A percentile compares a stretch with the other conserved stretches of the same genome.
Conservation (phyloP, 2,888 invertebrate species). For the Pherbina coryleti region DNA sequence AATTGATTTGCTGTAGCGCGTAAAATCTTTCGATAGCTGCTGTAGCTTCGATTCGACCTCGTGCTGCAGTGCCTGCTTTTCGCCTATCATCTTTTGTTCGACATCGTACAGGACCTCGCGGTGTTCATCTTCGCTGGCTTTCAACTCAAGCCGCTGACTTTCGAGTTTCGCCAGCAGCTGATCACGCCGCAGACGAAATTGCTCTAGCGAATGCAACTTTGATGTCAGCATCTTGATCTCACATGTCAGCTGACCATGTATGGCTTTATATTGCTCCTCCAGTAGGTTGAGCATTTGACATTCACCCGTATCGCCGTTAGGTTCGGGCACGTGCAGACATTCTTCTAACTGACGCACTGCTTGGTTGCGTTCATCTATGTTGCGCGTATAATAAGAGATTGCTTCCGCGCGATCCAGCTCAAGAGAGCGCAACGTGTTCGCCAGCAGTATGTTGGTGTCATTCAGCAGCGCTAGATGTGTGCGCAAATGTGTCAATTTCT, state of each 20-base stretch:
- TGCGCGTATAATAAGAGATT: not conserved
- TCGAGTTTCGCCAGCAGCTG: not conserved
- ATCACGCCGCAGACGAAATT: constrained; percentile 15
- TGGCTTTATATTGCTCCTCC: constrained; percentile 7
- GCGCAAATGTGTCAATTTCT: not conserved
- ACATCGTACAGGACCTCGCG: not conserved
- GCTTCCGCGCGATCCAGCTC: constrained; percentile 7
- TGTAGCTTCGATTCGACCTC: constrained; percentile 3
- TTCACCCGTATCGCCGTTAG: not conserved
- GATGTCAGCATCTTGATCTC: constrained; percentile 11
- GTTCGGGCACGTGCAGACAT: not conserved
- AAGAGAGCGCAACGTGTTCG: not conserved
- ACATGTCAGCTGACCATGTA: not conserved
- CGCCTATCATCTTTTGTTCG: constrained; percentile 7
- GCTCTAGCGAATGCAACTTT: constrained; percentile 4
- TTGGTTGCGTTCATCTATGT: not conserved
- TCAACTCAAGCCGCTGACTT: not conserved
- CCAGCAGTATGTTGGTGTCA: not conserved
- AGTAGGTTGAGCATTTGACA: not conserved
- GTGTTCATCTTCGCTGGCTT: constrained; percentile 8
- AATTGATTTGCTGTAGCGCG: not conserved
- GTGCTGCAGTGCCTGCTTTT: not conserved
- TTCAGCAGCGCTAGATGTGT: not conserved
- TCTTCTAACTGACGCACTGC: not conserved
- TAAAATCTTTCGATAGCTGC: constrained; percentile 3